Evolutionary conservation across 2,888 invertebrate genomes (phyloP).

Genomic region (Danaus chrysippus): DNA sequence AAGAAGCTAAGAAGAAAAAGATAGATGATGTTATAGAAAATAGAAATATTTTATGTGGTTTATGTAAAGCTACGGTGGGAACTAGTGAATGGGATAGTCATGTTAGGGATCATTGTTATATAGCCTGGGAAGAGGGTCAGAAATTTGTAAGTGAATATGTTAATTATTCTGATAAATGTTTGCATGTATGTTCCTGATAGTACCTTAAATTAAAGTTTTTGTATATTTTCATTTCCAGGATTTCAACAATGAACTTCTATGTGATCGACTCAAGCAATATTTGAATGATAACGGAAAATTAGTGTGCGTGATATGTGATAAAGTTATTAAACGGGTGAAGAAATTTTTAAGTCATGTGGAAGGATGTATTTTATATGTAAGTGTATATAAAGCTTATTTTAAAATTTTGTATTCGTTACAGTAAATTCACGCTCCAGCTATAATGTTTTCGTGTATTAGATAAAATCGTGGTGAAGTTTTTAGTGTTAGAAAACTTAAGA

Average conservation of each 20-base stretch:
- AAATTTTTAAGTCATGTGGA: slow-evolving; percentile 42
- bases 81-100: slow-evolving; percentile 47
- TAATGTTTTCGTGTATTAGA: no score
- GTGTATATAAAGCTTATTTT: slow-evolving; percentile 20
- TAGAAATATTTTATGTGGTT: slow-evolving; percentile 33
- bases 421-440: no score
- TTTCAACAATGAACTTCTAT: slow-evolving; percentile 38
- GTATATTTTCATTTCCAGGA: slow-evolving; percentile 39
- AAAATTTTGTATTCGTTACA: background rate
- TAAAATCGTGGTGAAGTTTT: no score
- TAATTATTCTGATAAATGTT: background rate
- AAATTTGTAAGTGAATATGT: slow-evolving; percentile 42
- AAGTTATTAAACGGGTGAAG: slow-evolving; percentile 34
- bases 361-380: slow-evolving; percentile 39
- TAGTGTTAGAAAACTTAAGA: no score
- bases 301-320: slow-evolving; percentile 45
- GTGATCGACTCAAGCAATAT: slow-evolving; percentile 37
- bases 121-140: slow-evolving; percentile 45
- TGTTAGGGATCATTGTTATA: slow-evolving; percentile 42
- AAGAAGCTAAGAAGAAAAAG: slow-evolving; percentile 14
- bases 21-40: slow-evolving; percentile 4
- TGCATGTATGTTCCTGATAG: background rate
- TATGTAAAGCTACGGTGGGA: slow-evolving; percentile 40
- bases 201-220: background rate
- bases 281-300: slow-evolving; percentile 36